phyloP scores from a whole-genome alignment of 2,797 vertebrate genomes.

The Odontamblyopus rebecca region DNA sequence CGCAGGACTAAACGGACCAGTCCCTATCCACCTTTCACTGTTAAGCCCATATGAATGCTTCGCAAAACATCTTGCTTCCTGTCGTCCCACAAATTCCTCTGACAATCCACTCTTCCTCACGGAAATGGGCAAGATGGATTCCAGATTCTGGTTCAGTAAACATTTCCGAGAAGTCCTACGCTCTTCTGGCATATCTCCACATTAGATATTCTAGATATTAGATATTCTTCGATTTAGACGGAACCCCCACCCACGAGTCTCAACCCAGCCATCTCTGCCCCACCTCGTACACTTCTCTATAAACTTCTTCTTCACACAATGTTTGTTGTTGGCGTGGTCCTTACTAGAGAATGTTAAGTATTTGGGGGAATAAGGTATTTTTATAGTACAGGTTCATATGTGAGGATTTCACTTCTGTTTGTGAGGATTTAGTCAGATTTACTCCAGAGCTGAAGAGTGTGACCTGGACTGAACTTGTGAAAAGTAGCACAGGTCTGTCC shows the following conservation, averaged over 20 bases:
- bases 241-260: too few relatives aligned
- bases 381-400: slow-evolving; percentile 45
- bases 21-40: too few relatives aligned
- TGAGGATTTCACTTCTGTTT: slow-evolving; percentile 36
- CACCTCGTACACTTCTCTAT: too few relatives aligned
- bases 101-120: not conserved
- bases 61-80: not conserved
- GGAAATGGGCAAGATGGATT: not conserved
- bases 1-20: too few relatives aligned
- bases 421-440: slow-evolving; percentile 28
- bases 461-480: slow-evolving; percentile 8
- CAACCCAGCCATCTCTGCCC: too few relatives aligned
- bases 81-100: not conserved
- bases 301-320: too few relatives aligned
- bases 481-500: too few relatives aligned
- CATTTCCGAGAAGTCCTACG: not conserved
- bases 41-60: not conserved
- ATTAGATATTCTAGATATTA: not conserved
- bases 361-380: too few relatives aligned
- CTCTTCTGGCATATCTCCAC: not conserved
- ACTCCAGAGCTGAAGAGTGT: slow-evolving; percentile 14
- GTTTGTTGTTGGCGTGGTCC: too few relatives aligned
- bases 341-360: not conserved
- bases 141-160: not conserved
- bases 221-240: not conserved